phyloP scores from a whole-genome alignment of 2,888 invertebrate species.

The Gymnoscelis rufifasciata region DNA sequence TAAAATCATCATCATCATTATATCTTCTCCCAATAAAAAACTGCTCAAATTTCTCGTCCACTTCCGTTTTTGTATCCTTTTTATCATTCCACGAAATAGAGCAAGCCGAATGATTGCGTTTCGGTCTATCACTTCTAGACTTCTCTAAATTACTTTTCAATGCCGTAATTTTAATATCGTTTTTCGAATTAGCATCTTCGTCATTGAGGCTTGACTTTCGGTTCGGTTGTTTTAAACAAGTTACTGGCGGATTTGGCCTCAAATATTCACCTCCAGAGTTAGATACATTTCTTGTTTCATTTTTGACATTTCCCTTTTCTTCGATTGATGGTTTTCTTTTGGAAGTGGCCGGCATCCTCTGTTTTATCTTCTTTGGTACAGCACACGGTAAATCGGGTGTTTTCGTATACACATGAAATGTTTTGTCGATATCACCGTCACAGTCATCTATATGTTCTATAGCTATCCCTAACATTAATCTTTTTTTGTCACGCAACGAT shows the following conservation, averaged over 20 bases:
- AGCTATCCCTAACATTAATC: conserved; percentile 62
- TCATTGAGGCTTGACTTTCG: conserved; percentile 32
- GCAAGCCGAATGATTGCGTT: conserved; percentile 66
- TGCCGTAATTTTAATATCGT: conserved; percentile 40
- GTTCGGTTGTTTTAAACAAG: conserved; percentile 39
- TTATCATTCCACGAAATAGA: conserved; percentile 74
- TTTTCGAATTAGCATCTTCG: conserved; percentile 29
- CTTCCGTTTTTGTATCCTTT: conserved; percentile 49
- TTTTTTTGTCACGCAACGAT: conserved; percentile 82
- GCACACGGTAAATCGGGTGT: conserved; percentile 28
- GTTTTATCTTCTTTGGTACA: conserved; percentile 27
- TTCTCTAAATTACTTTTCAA: conserved; percentile 44
- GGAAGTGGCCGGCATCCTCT: conserved; percentile 23
- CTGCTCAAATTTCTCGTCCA: conserved; percentile 62
- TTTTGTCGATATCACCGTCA: conserved; percentile 36
- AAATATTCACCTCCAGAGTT: conserved; percentile 22
- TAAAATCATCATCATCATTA: conserved; percentile 51
- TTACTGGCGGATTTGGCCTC: conserved; percentile 29
- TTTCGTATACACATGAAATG: conserved; percentile 31
- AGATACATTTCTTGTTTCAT: conserved; percentile 23
- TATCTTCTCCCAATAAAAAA: conserved; percentile 56
- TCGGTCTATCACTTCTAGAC: conserved; percentile 47
- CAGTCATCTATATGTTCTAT: conserved; percentile 50
- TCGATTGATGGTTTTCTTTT: conserved; percentile 38
- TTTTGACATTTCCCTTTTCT: conserved; percentile 29